These are phyloP conservation scores for Mareca penelope DNA, from an alignment of 2,797 vertebrate species.

Conservation along the genomic window DNA sequence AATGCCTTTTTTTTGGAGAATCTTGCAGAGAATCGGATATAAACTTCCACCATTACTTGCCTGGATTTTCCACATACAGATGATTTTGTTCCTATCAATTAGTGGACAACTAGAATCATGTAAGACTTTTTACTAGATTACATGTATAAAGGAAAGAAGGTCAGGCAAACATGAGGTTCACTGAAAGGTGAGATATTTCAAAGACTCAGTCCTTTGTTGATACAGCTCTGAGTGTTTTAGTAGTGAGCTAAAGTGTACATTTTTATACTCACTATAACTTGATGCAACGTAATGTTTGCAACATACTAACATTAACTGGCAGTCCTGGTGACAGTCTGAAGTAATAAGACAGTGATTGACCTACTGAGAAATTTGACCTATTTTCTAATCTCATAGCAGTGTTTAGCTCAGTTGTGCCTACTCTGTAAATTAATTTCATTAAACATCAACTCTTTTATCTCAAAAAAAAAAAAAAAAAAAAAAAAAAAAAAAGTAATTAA, in stretches of 20 bases:
- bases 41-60: background rate
- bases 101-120: background rate
- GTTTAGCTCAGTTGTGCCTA: background rate
- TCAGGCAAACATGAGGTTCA: background rate
- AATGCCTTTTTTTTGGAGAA: background rate
- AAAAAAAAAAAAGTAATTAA: background rate
- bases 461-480: no score
- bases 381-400: background rate
- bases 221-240: background rate
- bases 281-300: background rate
- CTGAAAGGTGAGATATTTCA: background rate
- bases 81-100: background rate
- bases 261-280: background rate
- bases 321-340: background rate
- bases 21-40: background rate
- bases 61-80: background rate
- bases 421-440: background rate
- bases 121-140: background rate
- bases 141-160: background rate
- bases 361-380: background rate
- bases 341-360: background rate
- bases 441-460: background rate
- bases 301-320: background rate
- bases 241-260: background rate
- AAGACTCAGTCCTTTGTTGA: background rate